A percentile compares a stretch with the other conserved stretches of the same genome.
phyloP scores from a whole-genome alignment of 2,888 invertebrate species.

The Lomographa bimaculata region DNA sequence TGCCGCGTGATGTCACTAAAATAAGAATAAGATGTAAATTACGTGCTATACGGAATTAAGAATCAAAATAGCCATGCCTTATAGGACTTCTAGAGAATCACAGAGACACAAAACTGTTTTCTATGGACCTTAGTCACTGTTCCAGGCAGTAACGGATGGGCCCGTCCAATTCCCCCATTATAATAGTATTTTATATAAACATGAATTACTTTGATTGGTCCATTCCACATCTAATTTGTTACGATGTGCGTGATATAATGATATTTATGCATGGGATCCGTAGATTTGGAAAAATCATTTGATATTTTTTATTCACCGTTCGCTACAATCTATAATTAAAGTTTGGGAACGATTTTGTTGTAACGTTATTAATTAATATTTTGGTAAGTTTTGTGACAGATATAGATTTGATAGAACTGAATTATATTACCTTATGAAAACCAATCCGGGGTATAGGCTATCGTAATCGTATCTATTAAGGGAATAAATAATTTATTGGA shows the following conservation, averaged over 20 bases:
- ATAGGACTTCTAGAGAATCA: no score
- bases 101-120: no score
- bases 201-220: slow-evolving; percentile 49
- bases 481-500: slow-evolving; percentile 13
- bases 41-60: no score
- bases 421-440: slow-evolving; percentile 7
- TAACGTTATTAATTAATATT: slow-evolving; percentile 28
- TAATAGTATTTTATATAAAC: slow-evolving; percentile 39
- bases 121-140: slow-evolving; percentile 2
- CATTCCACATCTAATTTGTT: slow-evolving; percentile 46
- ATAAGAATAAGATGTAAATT: no score
- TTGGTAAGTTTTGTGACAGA: slow-evolving; percentile 20
- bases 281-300: slow-evolving; percentile 21
- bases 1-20: no score
- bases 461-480: slow-evolving; percentile 1
- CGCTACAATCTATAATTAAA: no score
- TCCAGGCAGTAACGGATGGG: slow-evolving; percentile 16
- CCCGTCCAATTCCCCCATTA: slow-evolving; percentile 17
- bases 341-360: slow-evolving; percentile 20
- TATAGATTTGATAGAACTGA: slow-evolving; percentile 6
- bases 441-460: slow-evolving; percentile 9
- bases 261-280: slow-evolving; percentile 37
- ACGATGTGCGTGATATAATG: slow-evolving; percentile 27
- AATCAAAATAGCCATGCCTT: no score
- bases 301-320: no score